Base-by-base conservation (phyloP, 2,797 vertebrate genomes). In the Chrysocyon brachyurus region DNA sequence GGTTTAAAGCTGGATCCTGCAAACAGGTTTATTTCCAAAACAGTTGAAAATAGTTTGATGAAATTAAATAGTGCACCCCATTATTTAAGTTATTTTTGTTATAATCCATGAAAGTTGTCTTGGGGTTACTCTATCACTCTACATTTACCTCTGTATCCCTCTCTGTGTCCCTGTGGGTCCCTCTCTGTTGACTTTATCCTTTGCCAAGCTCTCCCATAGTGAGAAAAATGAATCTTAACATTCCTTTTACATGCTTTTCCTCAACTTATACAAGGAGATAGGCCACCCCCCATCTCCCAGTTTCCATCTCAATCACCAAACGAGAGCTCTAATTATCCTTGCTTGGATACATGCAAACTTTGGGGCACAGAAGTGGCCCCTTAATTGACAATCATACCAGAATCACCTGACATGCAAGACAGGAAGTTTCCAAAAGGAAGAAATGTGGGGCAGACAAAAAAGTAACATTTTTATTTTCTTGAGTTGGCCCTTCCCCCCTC, bases 31-130 rank as follows among this genome's bases (percentile, higher is more conserved):
- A 16, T 88, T 54, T 64, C 59, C 14, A n/a, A 91, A 88, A 75
- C 36, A 52, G 36, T 66, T 87, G 40, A 77, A 82, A 91, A 81
- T 90, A 79, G 52, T 54, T 93, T 73, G 40, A 90, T 77, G 22
- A 77, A 92, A 94, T 78, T 79, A 84, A 83, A 61, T 40, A 81
- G 59, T 90, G 78, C 31, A 28, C 19, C 72, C 49, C 57, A 19
- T 73, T 85, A 36, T 49, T 91, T 91, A 31, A 83, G n/a, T 86
- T 78, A 10, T 86, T 63, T 26, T 26, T 54, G 54, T 57, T 52
- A 54, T 56, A 49, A 52, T 17, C 36, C 31, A 82, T 82, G 57
- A 84, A 61, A 72, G 57, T 79, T 79, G 31, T 56, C 24, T 31
- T 81, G 49, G 6, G 31, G 14, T 70, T 40, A n/a, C 5, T 46